Conservation (phyloP, 2,888 invertebrate genomes). For the Spodoptera exigua region DNA sequence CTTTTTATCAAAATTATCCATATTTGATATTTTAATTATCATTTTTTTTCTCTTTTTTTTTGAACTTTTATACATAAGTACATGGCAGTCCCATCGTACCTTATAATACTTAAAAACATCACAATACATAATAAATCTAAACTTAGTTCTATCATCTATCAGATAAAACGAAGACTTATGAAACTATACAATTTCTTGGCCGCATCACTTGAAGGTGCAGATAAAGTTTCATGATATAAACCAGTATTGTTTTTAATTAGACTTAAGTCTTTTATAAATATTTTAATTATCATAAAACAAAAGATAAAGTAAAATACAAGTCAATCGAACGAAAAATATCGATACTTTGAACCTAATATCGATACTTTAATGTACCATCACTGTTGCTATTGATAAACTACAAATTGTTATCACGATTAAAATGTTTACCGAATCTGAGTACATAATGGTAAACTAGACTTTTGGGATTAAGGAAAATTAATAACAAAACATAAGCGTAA, state of each 20-base stretch:
- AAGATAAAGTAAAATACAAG: too few relatives aligned
- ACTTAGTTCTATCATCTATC: neutral
- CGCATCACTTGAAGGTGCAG: constrained; percentile 1
- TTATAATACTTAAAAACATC: too few relatives aligned
- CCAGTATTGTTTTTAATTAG: neutral
- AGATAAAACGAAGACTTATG: neutral
- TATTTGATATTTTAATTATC: too few relatives aligned
- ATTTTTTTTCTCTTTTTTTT: too few relatives aligned
- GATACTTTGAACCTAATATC: too few relatives aligned
- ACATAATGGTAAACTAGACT: constrained; percentile 24
- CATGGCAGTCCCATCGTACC: too few relatives aligned
- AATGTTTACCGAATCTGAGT: constrained; percentile 47
- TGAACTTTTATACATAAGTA: too few relatives aligned
- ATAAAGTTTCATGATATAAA: neutral
- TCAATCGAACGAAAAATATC: too few relatives aligned
- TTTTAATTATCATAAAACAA: too few relatives aligned
- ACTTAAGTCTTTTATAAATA: neutral
- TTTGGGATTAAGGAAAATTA: constrained; percentile 25
- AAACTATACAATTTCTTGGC: neutral
- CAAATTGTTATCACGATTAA: constrained; percentile 40
- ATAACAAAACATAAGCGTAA: constrained; percentile 26
- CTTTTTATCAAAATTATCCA: too few relatives aligned
- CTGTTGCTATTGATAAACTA: constrained; percentile 18
- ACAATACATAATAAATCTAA: constrained; percentile 3
- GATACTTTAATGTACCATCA: neutral